These are phyloP conservation scores for Xyrauchen texanus DNA, from an alignment of 2,113 vertebrate species.

Conservation along the genomic window DNA sequence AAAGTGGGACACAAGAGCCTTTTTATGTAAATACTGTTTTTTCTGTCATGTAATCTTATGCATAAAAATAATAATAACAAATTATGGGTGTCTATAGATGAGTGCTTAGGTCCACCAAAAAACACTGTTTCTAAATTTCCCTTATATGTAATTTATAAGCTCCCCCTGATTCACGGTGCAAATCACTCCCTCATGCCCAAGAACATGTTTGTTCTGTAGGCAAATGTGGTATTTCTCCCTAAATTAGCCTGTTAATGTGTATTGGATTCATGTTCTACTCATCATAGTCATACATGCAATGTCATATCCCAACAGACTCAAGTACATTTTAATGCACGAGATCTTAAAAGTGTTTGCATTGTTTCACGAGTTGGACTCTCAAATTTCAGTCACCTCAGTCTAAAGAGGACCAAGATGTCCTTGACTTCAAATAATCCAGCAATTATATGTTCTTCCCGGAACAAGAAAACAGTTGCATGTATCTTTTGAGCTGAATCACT, in stretches of 20 bases:
- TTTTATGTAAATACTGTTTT: too few species aligned
- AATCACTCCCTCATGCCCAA: not conserved
- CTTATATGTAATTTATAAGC: too few species aligned
- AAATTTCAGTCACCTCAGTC: conserved; percentile 1
- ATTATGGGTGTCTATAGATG: too few species aligned
- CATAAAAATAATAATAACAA: too few species aligned
- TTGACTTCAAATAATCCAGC: conserved; percentile 18
- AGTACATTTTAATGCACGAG: not conserved
- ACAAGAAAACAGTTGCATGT: conserved; percentile 34
- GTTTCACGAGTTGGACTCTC: not conserved
- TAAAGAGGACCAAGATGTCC: conserved; percentile 33
- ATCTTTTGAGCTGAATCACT: conserved; percentile 37
- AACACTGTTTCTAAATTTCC: too few species aligned
- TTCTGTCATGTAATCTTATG: too few species aligned
- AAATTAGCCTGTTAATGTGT: not conserved
- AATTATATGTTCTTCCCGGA: not conserved
- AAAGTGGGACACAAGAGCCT: too few species aligned
- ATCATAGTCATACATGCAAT: not conserved
- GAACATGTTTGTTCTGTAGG: not conserved
- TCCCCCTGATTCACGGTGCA: too few species aligned
- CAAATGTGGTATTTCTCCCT: not conserved
- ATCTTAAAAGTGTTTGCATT: not conserved
- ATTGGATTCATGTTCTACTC: not conserved
- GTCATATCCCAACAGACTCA: not conserved
- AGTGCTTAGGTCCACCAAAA: too few species aligned